A percentile compares a stretch with the other conserved stretches of the same genome.
Conservation (phyloP, 2,113 vertebrate species). For the Anolis carolinensis region DNA sequence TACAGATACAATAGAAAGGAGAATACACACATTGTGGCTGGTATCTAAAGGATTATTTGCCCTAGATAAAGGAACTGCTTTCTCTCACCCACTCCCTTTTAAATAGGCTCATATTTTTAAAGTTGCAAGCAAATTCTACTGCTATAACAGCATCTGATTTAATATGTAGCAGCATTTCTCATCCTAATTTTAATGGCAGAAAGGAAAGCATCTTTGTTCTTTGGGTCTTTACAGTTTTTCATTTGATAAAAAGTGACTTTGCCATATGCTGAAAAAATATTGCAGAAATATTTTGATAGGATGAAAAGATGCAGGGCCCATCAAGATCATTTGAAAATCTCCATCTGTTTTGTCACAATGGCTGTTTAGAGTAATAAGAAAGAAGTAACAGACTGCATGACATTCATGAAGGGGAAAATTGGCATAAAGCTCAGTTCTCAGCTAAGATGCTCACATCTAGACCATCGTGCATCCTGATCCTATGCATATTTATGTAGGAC, state of each 20-base stretch:
- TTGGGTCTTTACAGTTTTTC: constrained; percentile 23
- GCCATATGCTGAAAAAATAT: constrained; percentile 43
- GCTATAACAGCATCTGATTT: not conserved
- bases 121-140: not conserved
- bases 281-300: constrained; percentile 36
- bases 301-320: constrained; percentile 59
- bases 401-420: not conserved
- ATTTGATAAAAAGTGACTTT: constrained; percentile 51
- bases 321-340: constrained; percentile 49
- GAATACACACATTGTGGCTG: not conserved
- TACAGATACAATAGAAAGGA: not conserved
- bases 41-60: not conserved
- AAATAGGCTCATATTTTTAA: not conserved
- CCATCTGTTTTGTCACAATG: constrained; percentile 49
- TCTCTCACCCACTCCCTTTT: not conserved
- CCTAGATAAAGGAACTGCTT: accelerated
- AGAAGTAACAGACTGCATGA: constrained; percentile 13
- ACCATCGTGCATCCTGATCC: not conserved
- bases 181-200: constrained; percentile 27
- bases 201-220: constrained; percentile 3
- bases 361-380: constrained; percentile 16
- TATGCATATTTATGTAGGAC: not conserved
- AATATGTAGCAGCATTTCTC: constrained; percentile 13
- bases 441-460: not conserved
- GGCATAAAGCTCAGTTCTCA: constrained; percentile 6